Conservation (phyloP, 2,888 invertebrate species). For the Hoplodrina ambigua region DNA sequence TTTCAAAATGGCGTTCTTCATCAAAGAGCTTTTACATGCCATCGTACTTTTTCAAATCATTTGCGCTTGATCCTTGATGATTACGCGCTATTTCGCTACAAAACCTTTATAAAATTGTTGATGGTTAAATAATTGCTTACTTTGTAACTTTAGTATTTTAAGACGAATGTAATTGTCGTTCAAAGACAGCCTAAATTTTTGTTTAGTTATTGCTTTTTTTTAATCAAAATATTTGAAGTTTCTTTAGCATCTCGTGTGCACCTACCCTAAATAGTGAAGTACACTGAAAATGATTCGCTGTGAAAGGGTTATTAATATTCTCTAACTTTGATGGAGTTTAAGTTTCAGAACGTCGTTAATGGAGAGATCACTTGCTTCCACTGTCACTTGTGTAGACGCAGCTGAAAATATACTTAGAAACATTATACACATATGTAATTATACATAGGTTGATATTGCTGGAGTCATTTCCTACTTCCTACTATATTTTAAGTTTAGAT, state of each 20-base stretch:
- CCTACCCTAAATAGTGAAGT: slow-evolving; percentile 10
- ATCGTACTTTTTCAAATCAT: too few species aligned
- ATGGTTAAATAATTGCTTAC: too few species aligned
- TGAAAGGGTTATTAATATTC: slow-evolving; percentile 52
- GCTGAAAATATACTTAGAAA: slow-evolving; percentile 16
- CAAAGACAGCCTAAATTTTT: too few species aligned
- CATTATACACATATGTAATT: background rate
- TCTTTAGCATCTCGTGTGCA: background rate
- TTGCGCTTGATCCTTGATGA: too few species aligned
- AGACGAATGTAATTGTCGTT: too few species aligned
- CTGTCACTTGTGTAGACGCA: slow-evolving; percentile 25
- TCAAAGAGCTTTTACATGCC: too few species aligned
- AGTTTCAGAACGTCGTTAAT: slow-evolving; percentile 37
- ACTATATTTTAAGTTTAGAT: too few species aligned
- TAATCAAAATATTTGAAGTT: background rate
- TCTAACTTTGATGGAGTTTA: slow-evolving; percentile 42
- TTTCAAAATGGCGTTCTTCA: too few species aligned
- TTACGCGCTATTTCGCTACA: too few species aligned
- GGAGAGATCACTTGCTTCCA: slow-evolving; percentile 32
- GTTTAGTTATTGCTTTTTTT: background rate
- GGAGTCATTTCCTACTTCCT: too few species aligned
- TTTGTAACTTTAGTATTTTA: too few species aligned
- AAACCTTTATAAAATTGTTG: too few species aligned
- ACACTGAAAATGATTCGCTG: slow-evolving; percentile 29
- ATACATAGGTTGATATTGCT: slow-evolving; percentile 1